These are phyloP conservation scores for Gorsachius magnificus DNA, from an alignment of 2,797 vertebrate genomes.

Conservation along the genomic window DNA sequence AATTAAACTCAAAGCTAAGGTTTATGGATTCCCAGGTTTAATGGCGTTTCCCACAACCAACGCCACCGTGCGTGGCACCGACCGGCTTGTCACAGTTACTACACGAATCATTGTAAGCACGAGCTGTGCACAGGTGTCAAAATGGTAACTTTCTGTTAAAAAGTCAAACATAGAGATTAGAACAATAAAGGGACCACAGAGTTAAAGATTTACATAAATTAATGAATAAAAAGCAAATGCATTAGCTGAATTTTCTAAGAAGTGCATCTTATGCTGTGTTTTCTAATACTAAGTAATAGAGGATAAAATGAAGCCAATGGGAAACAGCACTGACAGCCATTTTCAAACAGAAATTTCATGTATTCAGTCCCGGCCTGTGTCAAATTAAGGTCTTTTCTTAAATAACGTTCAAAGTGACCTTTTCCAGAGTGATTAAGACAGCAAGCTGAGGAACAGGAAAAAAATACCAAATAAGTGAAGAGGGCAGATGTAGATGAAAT, in stretches of 20 bases:
- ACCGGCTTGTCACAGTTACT: neutral
- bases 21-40: neutral
- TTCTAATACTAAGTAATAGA: neutral
- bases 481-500: neutral
- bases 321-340: neutral
- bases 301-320: neutral
- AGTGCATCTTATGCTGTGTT: neutral
- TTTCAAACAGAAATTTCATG: conserved; percentile 33
- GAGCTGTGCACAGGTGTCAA: neutral
- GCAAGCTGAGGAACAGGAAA: neutral
- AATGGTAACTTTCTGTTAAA: neutral
- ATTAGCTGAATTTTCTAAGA: neutral
- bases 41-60: neutral
- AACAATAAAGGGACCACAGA: neutral
- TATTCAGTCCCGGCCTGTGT: neutral
- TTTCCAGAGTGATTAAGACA: neutral
- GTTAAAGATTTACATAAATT: neutral
- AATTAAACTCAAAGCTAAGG: neutral
- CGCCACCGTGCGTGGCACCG: rapidly evolving
- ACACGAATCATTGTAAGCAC: neutral
- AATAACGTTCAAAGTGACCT: neutral
- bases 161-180: neutral
- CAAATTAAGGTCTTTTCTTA: neutral
- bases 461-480: neutral
- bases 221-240: neutral